Conservation (phyloP, 2,797 vertebrate species). For the Sebastes itinus region DNA sequence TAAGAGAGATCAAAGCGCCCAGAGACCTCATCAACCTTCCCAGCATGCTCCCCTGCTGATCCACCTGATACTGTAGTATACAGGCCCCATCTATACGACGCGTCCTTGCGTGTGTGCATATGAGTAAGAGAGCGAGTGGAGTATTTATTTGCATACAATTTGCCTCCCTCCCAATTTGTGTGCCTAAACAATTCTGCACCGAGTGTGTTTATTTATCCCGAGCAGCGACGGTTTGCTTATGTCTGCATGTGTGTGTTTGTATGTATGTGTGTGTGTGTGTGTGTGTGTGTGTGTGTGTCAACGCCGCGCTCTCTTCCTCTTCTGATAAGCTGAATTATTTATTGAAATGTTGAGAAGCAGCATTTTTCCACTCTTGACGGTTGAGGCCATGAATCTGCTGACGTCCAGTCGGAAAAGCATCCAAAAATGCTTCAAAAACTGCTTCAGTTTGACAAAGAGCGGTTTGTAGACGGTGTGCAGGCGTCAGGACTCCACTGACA, state of each 20-base stretch:
- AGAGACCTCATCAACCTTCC: conserved; percentile 61
- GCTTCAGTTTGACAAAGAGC: not conserved
- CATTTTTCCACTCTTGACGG: conserved; percentile 1
- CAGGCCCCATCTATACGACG: not conserved
- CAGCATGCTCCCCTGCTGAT: conserved; percentile 55
- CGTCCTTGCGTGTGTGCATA: not conserved
- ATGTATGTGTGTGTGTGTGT: not conserved
- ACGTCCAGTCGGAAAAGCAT: not conserved
- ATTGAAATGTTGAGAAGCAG: conserved; percentile 35
- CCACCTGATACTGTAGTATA: conserved; percentile 37
- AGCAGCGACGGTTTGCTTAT: conserved; percentile 4
- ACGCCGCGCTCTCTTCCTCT: not conserved
- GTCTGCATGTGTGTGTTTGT: not conserved
- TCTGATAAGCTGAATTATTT: conserved; percentile 56
- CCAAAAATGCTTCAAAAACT: not conserved
- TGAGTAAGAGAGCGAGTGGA: not conserved
- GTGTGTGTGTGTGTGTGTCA: not conserved
- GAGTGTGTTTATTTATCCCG: conserved; percentile 26
- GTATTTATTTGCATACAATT: conserved; percentile 39
- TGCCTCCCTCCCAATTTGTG: conserved; percentile 9
- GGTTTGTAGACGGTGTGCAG: not conserved
- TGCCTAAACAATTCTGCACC: conserved; percentile 5
- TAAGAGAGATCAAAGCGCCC: conserved; percentile 64
- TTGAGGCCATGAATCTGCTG: conserved; percentile 33
- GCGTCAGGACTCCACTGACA: not conserved